Evolutionary conservation across 1,140 invertebrate genomes (phyloP).

Genomic region (Phthorimaea operculella): DNA sequence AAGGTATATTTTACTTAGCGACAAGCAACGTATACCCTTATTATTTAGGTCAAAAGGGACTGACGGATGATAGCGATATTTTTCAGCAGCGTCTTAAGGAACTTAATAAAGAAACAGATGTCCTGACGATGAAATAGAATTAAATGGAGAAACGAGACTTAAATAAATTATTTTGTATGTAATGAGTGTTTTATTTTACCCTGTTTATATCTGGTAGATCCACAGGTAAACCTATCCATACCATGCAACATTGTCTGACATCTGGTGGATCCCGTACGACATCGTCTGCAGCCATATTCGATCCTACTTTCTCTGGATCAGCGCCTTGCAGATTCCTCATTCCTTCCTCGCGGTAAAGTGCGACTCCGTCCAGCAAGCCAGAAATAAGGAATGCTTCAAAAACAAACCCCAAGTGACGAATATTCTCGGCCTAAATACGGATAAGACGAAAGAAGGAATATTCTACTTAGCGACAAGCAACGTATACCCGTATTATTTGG

Average conservation of each 20-base stretch:
- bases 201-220: too few species aligned
- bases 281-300: constrained; percentile 40
- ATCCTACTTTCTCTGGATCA: constrained; percentile 33
- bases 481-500: constrained; percentile 37
- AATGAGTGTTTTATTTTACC: too few species aligned
- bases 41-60: constrained; percentile 36
- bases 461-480: constrained; percentile 40
- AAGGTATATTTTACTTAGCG: constrained; percentile 43
- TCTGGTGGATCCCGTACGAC: constrained; percentile 35
- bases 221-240: too few species aligned
- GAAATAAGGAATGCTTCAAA: constrained; percentile 36
- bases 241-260: too few species aligned
- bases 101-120: background rate
- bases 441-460: constrained; percentile 36
- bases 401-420: constrained; percentile 33
- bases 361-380: constrained; percentile 44
- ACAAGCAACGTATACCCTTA: constrained; percentile 36
- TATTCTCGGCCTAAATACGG: constrained; percentile 30
- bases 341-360: constrained; percentile 44
- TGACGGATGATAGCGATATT: constrained; percentile 34
- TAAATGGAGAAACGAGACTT: too few species aligned
- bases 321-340: constrained; percentile 31
- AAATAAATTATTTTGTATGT: too few species aligned
- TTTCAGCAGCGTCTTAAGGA: constrained; percentile 5
- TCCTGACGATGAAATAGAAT: too few species aligned